Evolutionary conservation across 2,797 vertebrate species (phyloP).

Genomic region (Chrysocyon brachyurus): DNA sequence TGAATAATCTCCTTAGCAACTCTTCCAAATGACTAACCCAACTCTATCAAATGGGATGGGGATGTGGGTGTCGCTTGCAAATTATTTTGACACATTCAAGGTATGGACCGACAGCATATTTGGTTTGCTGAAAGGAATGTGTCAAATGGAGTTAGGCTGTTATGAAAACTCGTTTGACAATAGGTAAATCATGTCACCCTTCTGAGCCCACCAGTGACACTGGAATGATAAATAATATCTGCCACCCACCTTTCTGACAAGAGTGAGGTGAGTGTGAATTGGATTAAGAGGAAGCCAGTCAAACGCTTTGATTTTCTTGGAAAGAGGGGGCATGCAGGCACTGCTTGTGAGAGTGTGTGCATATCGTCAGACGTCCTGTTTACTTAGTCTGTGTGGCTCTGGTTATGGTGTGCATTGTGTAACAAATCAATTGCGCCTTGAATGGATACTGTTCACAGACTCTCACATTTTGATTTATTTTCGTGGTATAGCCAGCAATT

Average conservation of each 20-base stretch:
- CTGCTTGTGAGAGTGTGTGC: not conserved
- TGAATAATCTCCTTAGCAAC: constrained; percentile 52
- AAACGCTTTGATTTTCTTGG: constrained; percentile 74
- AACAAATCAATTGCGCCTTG: constrained; percentile 77
- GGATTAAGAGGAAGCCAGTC: constrained; percentile 70
- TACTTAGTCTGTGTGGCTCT: constrained; percentile 45
- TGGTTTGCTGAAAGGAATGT: constrained; percentile 77
- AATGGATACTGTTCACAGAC: constrained; percentile 73
- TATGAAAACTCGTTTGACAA: constrained; percentile 75
- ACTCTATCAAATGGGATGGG: constrained; percentile 41
- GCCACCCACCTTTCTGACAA: constrained; percentile 78
- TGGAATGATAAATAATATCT: constrained; percentile 78
- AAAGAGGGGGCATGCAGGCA: not conserved
- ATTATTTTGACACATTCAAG: constrained; percentile 81
- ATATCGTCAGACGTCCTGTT: constrained; percentile 53
- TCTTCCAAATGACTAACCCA: constrained; percentile 76
- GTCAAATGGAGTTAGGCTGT: constrained; percentile 79
- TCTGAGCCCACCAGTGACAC: constrained; percentile 79
- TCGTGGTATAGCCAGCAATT: constrained; percentile 45
- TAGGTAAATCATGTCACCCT: constrained; percentile 81
- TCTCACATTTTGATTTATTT: constrained; percentile 80
- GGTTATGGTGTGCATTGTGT: constrained; percentile 45
- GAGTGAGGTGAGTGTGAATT: constrained; percentile 65
- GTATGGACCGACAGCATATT: constrained; percentile 76
- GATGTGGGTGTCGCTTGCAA: constrained; percentile 75